Evolutionary conservation across 2,113 vertebrate genomes (phyloP).

Genomic region (Heterotis niloticus): DNA sequence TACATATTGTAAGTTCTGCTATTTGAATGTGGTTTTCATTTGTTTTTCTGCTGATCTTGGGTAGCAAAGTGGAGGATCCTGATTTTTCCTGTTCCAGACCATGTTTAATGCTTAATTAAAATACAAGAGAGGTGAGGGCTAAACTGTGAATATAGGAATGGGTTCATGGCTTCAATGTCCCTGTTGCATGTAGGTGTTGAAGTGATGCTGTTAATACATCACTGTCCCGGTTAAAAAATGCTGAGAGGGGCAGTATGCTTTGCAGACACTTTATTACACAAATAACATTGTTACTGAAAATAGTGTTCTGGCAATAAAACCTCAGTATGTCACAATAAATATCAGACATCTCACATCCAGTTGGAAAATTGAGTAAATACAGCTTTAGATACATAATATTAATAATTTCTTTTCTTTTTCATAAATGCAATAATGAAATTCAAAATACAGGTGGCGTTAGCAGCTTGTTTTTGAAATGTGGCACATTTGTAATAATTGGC

Average conservation of each 20-base stretch:
- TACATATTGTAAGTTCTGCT: too few relatives aligned
- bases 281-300: conserved; percentile 99
- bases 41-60: too few relatives aligned
- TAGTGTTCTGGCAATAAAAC: conserved; percentile 97
- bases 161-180: too few relatives aligned
- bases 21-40: too few relatives aligned
- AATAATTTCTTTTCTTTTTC: conserved; percentile 59
- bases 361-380: conserved; percentile 64
- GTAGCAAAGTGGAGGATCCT: too few relatives aligned
- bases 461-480: conserved; percentile 74
- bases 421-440: conserved; percentile 74
- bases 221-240: background rate
- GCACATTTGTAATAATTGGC: conserved; percentile 70
- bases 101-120: too few relatives aligned
- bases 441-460: conserved; percentile 81
- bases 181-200: too few relatives aligned
- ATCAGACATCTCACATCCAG: conserved; percentile 78
- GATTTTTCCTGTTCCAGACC: too few relatives aligned
- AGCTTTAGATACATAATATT: conserved; percentile 73
- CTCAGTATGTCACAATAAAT: conserved; percentile 81
- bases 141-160: too few relatives aligned
- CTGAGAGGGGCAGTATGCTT: conserved; percentile 66
- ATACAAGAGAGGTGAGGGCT: too few relatives aligned
- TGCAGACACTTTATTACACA: conserved; percentile 99
- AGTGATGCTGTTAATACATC: too few relatives aligned